A percentile compares a stretch with the other conserved stretches of the same genome.
phyloP scores from a whole-genome alignment of 2,888 invertebrate genomes.

The Agelastica alni region DNA sequence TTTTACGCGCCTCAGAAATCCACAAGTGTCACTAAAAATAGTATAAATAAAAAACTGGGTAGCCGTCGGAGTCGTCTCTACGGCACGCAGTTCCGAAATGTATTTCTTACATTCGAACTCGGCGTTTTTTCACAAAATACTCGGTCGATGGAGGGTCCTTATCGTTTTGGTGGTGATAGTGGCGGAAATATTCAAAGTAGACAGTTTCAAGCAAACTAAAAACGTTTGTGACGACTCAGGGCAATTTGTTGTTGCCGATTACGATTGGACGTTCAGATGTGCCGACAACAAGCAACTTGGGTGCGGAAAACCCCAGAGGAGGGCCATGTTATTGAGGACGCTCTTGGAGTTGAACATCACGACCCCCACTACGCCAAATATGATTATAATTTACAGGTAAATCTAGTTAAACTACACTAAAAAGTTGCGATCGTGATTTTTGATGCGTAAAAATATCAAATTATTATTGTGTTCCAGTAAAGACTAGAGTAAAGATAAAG shows the following conservation, averaged over 20 bases:
- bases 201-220: constrained; percentile 15
- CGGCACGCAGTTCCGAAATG: constrained; percentile 16
- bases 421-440: too few species aligned
- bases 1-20: constrained; percentile 21
- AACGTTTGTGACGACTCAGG: constrained; percentile 9
- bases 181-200: constrained; percentile 14
- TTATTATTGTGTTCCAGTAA: too few species aligned
- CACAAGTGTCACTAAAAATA: constrained; percentile 25
- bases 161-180: constrained; percentile 17
- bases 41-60: constrained; percentile 23
- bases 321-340: constrained; percentile 15
- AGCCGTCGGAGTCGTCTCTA: constrained; percentile 4
- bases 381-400: constrained; percentile 20
- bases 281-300: constrained; percentile 1
- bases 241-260: constrained; percentile 13
- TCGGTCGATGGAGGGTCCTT: constrained; percentile 14
- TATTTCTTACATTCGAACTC: constrained; percentile 9
- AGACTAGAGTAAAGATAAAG: too few species aligned
- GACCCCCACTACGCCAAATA: constrained; percentile 15
- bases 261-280: constrained; percentile 14
- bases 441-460: too few species aligned
- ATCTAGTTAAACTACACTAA: too few species aligned
- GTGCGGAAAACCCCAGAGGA: constrained; percentile 16
- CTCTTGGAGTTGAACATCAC: constrained; percentile 19
- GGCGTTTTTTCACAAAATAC: constrained; percentile 4